A percentile compares a stretch with the other conserved stretches of the same genome.
Evolutionary conservation across 2,888 invertebrate species (phyloP).

Genomic region (Allophyes oxyacanthae): DNA sequence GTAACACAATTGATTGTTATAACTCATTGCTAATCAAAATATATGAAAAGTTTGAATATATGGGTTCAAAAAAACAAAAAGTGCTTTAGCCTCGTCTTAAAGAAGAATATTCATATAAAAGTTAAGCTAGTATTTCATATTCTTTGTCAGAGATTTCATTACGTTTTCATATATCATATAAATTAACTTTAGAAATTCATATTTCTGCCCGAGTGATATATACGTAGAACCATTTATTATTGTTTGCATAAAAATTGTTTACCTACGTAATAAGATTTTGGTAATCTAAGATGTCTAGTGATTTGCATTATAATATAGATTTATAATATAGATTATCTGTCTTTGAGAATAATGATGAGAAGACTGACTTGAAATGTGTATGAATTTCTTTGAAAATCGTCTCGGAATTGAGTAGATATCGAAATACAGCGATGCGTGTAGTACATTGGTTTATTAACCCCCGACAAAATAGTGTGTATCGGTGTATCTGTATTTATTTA

Average conservation of each 20-base stretch:
- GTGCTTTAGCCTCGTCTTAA: background rate
- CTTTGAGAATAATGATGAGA: constrained; percentile 8
- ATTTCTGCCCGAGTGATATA: background rate
- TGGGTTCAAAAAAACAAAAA: too few species aligned
- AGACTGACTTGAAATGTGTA: constrained; percentile 10
- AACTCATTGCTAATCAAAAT: too few species aligned
- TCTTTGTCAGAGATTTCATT: too few species aligned
- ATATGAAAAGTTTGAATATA: too few species aligned
- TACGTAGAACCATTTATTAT: background rate
- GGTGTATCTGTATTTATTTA: too few species aligned
- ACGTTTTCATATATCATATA: background rate
- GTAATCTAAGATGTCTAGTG: background rate
- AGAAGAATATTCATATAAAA: background rate
- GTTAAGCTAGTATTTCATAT: too few species aligned
- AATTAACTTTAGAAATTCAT: background rate
- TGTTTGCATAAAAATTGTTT: constrained; percentile 1
- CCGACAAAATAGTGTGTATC: too few species aligned
- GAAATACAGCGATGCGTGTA: constrained; percentile 6
- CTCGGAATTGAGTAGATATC: constrained; percentile 24
- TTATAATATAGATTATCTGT: background rate
- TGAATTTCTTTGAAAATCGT: constrained; percentile 10
- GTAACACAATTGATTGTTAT: too few species aligned
- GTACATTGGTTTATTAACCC: too few species aligned
- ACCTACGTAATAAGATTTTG: background rate
- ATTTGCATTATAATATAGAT: background rate